Evolutionary conservation across 2,888 invertebrate species (phyloP).

Genomic region (Athalia circularis): DNA sequence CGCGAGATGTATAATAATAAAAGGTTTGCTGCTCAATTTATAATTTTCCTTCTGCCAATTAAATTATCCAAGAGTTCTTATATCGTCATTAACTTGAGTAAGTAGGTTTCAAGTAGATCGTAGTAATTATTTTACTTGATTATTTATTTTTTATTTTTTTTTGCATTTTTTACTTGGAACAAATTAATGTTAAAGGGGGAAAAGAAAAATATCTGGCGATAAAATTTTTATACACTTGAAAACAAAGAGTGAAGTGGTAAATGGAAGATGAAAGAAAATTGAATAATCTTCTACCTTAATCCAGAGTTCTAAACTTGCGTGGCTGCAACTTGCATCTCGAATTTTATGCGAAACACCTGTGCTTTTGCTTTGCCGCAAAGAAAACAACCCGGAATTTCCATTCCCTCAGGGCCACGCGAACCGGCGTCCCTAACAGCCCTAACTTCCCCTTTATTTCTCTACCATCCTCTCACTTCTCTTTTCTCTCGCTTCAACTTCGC

Average conservation of each 20-base stretch:
- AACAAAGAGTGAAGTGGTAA: background rate
- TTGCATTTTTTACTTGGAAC: too few relatives aligned
- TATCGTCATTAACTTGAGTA: too few relatives aligned
- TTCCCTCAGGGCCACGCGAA: constrained; percentile 42
- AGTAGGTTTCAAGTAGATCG: too few relatives aligned
- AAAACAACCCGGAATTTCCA: constrained; percentile 46
- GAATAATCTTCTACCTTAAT: constrained; percentile 36
- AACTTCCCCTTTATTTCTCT: constrained; percentile 40
- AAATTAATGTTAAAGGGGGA: too few relatives aligned
- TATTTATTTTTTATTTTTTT: too few relatives aligned
- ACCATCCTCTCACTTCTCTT: background rate
- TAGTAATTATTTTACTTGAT: too few relatives aligned
- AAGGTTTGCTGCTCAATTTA: too few relatives aligned
- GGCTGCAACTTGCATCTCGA: too few relatives aligned
- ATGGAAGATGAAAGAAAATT: background rate
- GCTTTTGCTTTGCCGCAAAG: constrained; percentile 35
- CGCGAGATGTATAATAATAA: too few relatives aligned
- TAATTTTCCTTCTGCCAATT: too few relatives aligned
- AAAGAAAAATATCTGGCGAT: too few relatives aligned
- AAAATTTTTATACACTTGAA: background rate
- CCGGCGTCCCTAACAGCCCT: constrained; percentile 38
- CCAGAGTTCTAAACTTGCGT: constrained; percentile 12
- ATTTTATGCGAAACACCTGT: constrained; percentile 41
- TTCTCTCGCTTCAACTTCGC: constrained; percentile 5
- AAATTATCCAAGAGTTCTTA: too few relatives aligned